Evolutionary conservation across 2,888 invertebrate genomes (phyloP), one percentile per base, ranked within the genome.

Genomic region (Himalopsyche tibetana): DNA sequence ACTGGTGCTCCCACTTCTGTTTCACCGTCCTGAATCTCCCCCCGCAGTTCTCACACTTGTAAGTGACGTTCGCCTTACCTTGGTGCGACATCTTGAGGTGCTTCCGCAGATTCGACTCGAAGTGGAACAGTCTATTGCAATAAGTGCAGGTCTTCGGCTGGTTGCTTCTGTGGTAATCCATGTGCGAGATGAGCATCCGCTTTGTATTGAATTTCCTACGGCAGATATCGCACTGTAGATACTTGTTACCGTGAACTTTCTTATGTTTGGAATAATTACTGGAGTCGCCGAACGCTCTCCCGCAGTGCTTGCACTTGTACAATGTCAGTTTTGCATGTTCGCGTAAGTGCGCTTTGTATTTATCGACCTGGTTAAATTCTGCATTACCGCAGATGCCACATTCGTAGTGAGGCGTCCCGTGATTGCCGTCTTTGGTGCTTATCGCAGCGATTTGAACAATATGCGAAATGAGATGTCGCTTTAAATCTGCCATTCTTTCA

Each of bases 251-350:
- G 89, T 93, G 93, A 40, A 93, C 91, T 55, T 93, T 93, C 89
- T 93, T 93, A 89, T 93, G 93, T 82, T 93, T 93, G 2, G 93
- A 93, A 87, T 93, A 93, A 87, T 93, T 93, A 87, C 93, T 93
- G 36, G 93, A 93, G 85, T 93, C 93, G 87, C 92, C 92, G 88
- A 93, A 93, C 9, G 92, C 92, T 88, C 93, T 93, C 85, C 93
- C 91, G 89, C 93, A 93, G 87, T 92, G 91, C 0, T 91, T 92
- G 89, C 93, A 93, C 86, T 92, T 91, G 90, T 93, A 93, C 0
- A 92, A 88, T 0, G 93, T 93, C 0, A 93, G 90, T 87, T 92
- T 92, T 5, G 93, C 93, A 90, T 93, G 93, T 84, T 92, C 92
- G 55, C 93, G 90, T 0, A 93, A 89, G 87, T 93, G 93, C 0